Evolutionary conservation across 2,797 vertebrate genomes (phyloP), one percentile per base, ranked within the genome.

Genomic region (Hydrocynus forskahlii): DNA sequence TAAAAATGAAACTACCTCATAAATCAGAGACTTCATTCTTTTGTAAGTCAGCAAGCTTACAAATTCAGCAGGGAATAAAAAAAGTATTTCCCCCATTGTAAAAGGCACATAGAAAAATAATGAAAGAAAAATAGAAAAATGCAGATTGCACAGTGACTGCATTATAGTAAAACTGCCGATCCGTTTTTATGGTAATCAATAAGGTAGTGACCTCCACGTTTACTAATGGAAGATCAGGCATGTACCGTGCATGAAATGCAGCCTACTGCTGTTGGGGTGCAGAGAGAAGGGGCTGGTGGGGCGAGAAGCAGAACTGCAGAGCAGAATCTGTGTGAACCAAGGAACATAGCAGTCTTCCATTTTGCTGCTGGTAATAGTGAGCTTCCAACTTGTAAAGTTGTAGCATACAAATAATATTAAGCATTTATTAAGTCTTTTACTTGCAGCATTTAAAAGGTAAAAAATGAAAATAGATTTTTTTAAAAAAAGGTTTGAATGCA

Each of bases 211-310:
- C 12, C 52, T 40, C 14, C 21, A 2, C 25, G 45, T 73, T 29
- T 38, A 21, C 67, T 59, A 75, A 59, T 57, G 23, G 12, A 75
- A 69, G 62, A 74, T 59, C 71, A 80, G 14, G 62, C 40, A 35
- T 48, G 35, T 35, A 10, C 59, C 52, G 45, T 48, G 35, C 13
- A 63, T 29, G 7, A 43, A 55, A n/a, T 64, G 43, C 55, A 64
- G 19, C 64, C 71, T 69, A 7, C 59, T 57, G 19, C 21, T 71
- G 19, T 70, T 75, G 64, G 29, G 62, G 45, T 38, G 25, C 7
- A 9, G 7, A 67, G 45, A 59, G 3, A 29, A 29, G 12, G 10
- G 50, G 23, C 29, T 8, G 16, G 13, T 5, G 40, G 54, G 5
- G 13, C 4, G 13, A 69, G 63, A n/a, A 9, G 38, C 7, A 40